phyloP scores from a whole-genome alignment of 2,113 vertebrate species.

The Piprites chloris region DNA sequence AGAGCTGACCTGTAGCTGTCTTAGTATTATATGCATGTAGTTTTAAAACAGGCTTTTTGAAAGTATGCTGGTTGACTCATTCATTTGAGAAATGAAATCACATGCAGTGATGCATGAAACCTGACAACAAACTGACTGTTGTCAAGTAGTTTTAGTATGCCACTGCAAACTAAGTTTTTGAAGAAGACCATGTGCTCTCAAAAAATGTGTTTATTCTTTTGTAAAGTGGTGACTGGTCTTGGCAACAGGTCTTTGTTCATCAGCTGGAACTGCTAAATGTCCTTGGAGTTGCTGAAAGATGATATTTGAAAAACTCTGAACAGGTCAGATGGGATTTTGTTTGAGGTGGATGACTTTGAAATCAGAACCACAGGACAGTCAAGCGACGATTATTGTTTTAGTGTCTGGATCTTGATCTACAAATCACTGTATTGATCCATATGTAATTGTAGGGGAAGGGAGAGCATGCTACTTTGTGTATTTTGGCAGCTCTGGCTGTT shows the following conservation, averaged over 20 bases:
- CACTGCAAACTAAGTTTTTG: background rate
- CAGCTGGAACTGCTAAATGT: slow-evolving; percentile 19
- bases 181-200: background rate
- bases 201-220: slow-evolving; percentile 8
- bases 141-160: background rate
- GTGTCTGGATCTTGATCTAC: slow-evolving; percentile 20
- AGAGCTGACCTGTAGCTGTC: background rate
- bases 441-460: background rate
- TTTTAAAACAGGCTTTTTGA: background rate
- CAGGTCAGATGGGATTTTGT: background rate
- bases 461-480: background rate
- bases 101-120: background rate
- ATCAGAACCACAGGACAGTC: slow-evolving; percentile 4
- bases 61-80: background rate
- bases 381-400: background rate
- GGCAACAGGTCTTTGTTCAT: slow-evolving; percentile 11
- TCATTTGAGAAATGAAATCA: background rate
- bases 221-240: background rate
- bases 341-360: slow-evolving; percentile 16
- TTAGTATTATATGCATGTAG: background rate
- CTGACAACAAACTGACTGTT: background rate
- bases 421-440: slow-evolving; percentile 28
- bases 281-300: background rate
- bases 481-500: slow-evolving; percentile 9
- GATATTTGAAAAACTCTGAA: background rate